Conservation (phyloP, 2,797 vertebrate genomes). For the Myoxocephalus aenaeus region DNA sequence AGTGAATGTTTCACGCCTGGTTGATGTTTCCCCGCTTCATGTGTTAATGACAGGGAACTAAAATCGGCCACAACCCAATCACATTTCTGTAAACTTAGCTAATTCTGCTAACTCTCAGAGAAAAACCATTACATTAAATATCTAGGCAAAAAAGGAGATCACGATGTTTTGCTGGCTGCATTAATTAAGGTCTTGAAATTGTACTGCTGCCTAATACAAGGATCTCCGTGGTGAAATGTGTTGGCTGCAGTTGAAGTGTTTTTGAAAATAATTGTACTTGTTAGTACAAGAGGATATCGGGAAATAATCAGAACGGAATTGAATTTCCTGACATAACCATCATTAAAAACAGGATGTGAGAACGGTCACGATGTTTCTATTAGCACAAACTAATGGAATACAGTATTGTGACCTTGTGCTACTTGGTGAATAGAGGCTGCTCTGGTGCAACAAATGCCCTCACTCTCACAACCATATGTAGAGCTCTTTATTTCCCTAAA, state of each 20-base stretch:
- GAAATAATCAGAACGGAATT: slow-evolving; percentile 15
- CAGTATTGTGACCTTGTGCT: neutral
- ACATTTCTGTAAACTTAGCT: neutral
- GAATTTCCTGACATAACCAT: slow-evolving; percentile 14
- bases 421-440: slow-evolving; percentile 4
- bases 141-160: slow-evolving; percentile 6
- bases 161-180: neutral
- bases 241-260: neutral
- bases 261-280: neutral
- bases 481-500: slow-evolving; percentile 4
- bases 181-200: neutral
- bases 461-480: neutral
- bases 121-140: slow-evolving; percentile 12
- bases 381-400: neutral
- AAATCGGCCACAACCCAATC: neutral
- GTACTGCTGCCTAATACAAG: neutral
- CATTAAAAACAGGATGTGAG: slow-evolving; percentile 10
- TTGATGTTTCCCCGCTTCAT: neutral
- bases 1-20: neutral
- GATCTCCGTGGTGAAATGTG: neutral
- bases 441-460: neutral
- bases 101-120: neutral
- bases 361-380: neutral
- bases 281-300: neutral
- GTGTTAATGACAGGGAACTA: neutral